Evolutionary conservation across 2,888 invertebrate species (phyloP).

Genomic region (Uropetala carovei): DNA sequence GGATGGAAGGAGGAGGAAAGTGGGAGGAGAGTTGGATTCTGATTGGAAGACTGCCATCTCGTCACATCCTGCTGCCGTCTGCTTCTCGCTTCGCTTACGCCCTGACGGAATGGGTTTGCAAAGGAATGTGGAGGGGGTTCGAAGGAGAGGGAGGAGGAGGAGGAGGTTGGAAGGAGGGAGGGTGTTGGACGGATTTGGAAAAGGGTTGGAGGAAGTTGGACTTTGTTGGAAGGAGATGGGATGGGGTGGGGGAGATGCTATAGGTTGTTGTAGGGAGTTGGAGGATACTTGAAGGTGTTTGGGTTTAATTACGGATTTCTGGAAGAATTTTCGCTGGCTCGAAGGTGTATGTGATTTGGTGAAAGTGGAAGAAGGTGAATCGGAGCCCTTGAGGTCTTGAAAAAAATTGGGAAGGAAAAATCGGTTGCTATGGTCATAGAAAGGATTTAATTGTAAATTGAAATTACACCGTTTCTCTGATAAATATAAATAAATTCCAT

Average conservation of each 20-base stretch:
- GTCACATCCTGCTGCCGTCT: slow-evolving; percentile 55
- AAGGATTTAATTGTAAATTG: too few relatives aligned
- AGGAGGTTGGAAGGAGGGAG: too few relatives aligned
- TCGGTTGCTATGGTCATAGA: too few relatives aligned
- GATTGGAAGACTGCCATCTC: slow-evolving; percentile 62
- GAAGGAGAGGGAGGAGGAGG: background rate
- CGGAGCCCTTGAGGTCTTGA: too few relatives aligned
- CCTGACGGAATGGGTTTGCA: slow-evolving; percentile 47
- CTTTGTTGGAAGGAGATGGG: background rate
- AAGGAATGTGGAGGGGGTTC: slow-evolving; percentile 34
- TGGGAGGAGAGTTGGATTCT: slow-evolving; percentile 44
- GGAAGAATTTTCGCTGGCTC: background rate
- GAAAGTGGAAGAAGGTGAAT: too few relatives aligned
- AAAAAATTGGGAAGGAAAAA: too few relatives aligned
- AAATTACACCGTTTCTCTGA: too few relatives aligned
- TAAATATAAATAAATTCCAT: too few relatives aligned
- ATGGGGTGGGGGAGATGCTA: background rate
- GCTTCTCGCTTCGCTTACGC: slow-evolving; percentile 53
- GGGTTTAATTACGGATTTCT: background rate
- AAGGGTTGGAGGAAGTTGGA: background rate
- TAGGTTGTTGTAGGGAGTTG: background rate
- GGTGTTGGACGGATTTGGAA: background rate
- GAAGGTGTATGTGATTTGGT: too few relatives aligned
- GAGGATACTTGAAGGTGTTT: background rate
- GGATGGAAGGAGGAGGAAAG: background rate